Base-by-base conservation (phyloP, 2,888 invertebrate species). In the Tetrapedia diversipes region DNA sequence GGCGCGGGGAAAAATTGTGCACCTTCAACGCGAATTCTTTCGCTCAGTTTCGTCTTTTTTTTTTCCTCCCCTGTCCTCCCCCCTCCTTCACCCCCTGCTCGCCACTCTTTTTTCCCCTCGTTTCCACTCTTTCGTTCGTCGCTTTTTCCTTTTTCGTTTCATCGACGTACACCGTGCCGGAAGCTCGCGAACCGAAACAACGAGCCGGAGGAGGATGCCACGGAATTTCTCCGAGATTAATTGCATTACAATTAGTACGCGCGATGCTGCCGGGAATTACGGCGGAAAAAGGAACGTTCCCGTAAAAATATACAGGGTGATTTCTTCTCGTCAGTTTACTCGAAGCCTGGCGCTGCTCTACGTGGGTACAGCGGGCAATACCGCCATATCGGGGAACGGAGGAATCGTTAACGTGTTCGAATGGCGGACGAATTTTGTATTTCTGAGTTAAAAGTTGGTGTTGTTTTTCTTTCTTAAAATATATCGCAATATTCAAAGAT, bases 221-320 rank as follows among this genome's bases (percentile, higher is more conserved):
- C 54, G 29, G 54, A 68, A 72, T 60, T 68, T 10, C 47, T 41
- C n/a, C 24, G 59, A 60, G 69, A 72, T 72, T 60, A 69, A 72
- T 72, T 34, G 60, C 32, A 45, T 69, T 60, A 32, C 60, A 47
- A 72, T 69, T 69, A 60, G 45, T 39, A 45, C 60, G 60, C 60
- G 60, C 45, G 39, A 66, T 45, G 53, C 22, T 49, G 27, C 34
- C 34, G 27, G 11, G 43, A 59, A 68, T 34, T 60, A 51, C 60
- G n/a, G 43, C 16, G 7, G 34, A 22, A n/a, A 39, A 47, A 56
- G n/a, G 45, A 57, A 43, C 32, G 27, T 19, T 27, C 32, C 14
- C 27, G 41, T 27, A 27, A 56, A 57, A 64, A 45, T 61, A 32
- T 61, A 47, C n/a, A n/a, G n/a, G n/a, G n/a, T n/a, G n/a, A n/a